Evolutionary conservation across 2,797 vertebrate genomes (phyloP), one percentile per base, ranked within the genome.

Genomic region (Chelonia mydas): DNA sequence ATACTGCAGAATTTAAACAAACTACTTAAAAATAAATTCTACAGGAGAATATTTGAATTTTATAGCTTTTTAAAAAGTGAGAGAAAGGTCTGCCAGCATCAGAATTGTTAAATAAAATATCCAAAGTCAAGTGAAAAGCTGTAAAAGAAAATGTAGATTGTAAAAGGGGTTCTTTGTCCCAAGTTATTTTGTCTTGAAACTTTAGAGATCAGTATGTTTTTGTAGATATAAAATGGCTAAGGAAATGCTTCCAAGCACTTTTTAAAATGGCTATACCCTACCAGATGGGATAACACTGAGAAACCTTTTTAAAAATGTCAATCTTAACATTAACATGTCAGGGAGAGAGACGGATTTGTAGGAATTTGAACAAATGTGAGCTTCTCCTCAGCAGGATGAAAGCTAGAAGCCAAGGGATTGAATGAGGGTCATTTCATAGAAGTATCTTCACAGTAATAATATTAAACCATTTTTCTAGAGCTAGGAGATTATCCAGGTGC

Each of bases 1-100:
- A 37, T 53, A 92, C 17, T 89, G 11, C 84, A 96, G 89, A 84
- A 90, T 90, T 68, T 88, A 93, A 93, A 87, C 33, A 50, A 77
- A 45, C 83, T n/a, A 81, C 85, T 31, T 61, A 21, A 23, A 90
- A 53, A 33, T 81, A 76, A 9, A 47, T 57, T 1, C n/a, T 81
- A 5, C 8, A 83, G 55, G 57, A 94, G 89, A 96, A 6, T 47
- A 87, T 50, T 76, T 83, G 49, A 76, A 78, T 23, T 1, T 92
- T 31, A 79, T 11, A 59, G 13, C 2, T 28, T 97, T 88, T 91
- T 81, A 68, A 93, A 94, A 87, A 55, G 7, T 25, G 53, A 65
- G 41, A 78, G 11, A 27, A 74, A 87, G 27, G 6, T 10, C 37
- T 86, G 19, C 8, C 72, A 91, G 15, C 15, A 49, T 51, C 5